Percentiles rank a stretch among this genome's conserved stretches.
Evolutionary conservation across 2,888 invertebrate species (phyloP).

Genomic region (Sesia bembeciformis): DNA sequence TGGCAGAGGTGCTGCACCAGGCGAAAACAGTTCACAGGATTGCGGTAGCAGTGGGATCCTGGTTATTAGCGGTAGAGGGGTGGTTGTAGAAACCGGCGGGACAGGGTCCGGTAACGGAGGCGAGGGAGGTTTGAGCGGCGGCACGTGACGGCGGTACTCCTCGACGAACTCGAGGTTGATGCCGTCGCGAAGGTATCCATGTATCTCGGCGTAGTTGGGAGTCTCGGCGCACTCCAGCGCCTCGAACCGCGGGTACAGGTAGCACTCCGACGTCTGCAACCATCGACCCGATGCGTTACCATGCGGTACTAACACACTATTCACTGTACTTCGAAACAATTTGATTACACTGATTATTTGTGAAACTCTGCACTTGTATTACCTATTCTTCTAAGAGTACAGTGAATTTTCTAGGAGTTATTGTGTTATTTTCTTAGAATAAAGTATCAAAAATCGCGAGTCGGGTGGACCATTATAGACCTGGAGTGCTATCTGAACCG

Average conservation of each 20-base stretch:
- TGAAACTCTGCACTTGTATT: too few relatives aligned
- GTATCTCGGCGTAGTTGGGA: conserved; percentile 54
- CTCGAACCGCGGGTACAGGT: conserved; percentile 68
- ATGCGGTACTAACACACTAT: too few relatives aligned
- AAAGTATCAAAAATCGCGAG: neutral
- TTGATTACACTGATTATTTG: too few relatives aligned
- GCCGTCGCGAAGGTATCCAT: conserved; percentile 52
- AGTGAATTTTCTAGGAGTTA: neutral
- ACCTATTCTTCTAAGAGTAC: too few relatives aligned
- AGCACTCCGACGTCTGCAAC: conserved; percentile 52
- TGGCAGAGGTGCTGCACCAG: neutral
- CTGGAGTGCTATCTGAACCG: too few relatives aligned
- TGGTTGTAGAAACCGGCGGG: conserved; percentile 2
- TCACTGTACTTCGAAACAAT: too few relatives aligned
- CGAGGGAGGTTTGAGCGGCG: conserved; percentile 20
- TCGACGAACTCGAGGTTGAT: conserved; percentile 55
- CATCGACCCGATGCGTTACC: conserved; percentile 9
- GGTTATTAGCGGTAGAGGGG: conserved; percentile 2
- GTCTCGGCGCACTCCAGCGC: conserved; percentile 67
- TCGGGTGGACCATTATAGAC: too few relatives aligned
- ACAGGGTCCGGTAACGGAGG: conserved; percentile 5
- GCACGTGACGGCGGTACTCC: conserved; percentile 53
- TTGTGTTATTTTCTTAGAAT: neutral
- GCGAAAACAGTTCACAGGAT: neutral
- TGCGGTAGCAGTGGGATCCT: neutral